These are phyloP conservation scores for Villa cingulata DNA, from an alignment of 2,888 invertebrate species.

Conservation along the genomic window DNA sequence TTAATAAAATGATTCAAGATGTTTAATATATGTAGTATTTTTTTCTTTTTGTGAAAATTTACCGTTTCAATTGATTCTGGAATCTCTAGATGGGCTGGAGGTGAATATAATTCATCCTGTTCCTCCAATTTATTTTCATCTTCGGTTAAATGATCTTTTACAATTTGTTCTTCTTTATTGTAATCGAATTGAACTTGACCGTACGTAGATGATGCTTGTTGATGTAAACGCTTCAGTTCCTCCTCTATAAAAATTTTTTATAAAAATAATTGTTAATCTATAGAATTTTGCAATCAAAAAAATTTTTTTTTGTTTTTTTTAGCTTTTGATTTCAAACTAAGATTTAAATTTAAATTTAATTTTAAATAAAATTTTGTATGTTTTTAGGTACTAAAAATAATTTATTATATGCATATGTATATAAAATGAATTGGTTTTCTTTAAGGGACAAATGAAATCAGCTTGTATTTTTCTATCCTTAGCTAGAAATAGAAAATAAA, in stretches of 20 bases:
- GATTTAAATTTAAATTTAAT: too few species aligned
- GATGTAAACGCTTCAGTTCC: conserved; percentile 74
- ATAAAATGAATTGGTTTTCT: too few species aligned
- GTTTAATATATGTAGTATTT: neutral
- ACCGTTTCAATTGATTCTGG: conserved; percentile 62
- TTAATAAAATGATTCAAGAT: conserved; percentile 2
- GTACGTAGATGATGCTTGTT: conserved; percentile 44
- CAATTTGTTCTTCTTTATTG: conserved; percentile 40
- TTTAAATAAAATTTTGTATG: too few species aligned
- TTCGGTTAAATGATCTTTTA: conserved; percentile 22
- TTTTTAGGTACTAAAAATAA: too few species aligned
- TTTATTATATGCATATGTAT: too few species aligned
- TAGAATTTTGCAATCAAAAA: too few species aligned
- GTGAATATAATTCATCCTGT: conserved; percentile 60
- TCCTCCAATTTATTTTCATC: conserved; percentile 48
- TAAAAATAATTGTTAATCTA: neutral
- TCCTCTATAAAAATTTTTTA: conserved; percentile 53
- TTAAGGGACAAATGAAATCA: too few species aligned
- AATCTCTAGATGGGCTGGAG: conserved; percentile 58
- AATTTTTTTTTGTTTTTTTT: too few species aligned
- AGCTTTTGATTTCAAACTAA: too few species aligned
- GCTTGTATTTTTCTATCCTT: too few species aligned
- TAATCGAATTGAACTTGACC: conserved; percentile 69
- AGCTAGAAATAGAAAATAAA: too few species aligned
- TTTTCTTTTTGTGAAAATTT: conserved; percentile 24